Base-by-base conservation (phyloP, 2,113 vertebrate genomes). In the Chelonoidis abingdonii region DNA sequence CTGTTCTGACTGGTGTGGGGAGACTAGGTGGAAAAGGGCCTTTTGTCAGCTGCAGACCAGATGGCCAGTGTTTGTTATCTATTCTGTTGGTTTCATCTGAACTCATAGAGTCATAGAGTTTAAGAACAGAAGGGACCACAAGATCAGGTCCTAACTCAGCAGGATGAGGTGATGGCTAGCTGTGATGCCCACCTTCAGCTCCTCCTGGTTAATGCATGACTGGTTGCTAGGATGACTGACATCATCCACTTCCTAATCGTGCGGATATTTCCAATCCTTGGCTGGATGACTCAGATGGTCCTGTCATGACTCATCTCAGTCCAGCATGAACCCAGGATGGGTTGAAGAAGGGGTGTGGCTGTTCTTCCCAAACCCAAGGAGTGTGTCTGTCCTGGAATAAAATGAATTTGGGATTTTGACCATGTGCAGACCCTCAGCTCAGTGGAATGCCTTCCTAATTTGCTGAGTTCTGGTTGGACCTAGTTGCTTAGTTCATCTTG, bases 251-350 rank as follows among this genome's bases (percentile, higher is more conserved):
- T 88, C 85, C 84, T 52, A 85, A 59, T n/a, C 2, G n/a, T 88
- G 54, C 84, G 59, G 79, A 16, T 1, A 90, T 94, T 96, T 95
- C 89, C 97, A 93, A 10, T 96, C 92, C 91, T 85, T 82, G 79
- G 65, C 84, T 95, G 82, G 10, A 86, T 97, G 96, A 97, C 88
- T 95, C 97, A 95, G 88, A 92, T 89, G 53, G 75, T 94, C 89
- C 80, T 92, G 86, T 47, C 31, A 57, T 96, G 96, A 97, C 87
- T 97, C 96, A 97, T 91, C 93, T 88, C 93, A 94, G 57, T 91
- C 83, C 94, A 84, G 81, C 75, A 8, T 93, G 93, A 96, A 93
- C 75, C 81, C 81, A 91, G 93, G 84, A 95, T 93, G 72, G 13
- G 87, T 86, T 93, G 72, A 92, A 94, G 93, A 93, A 93, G 50